Evolutionary conservation across 2,888 invertebrate genomes (phyloP), one percentile per base, ranked within the genome.

Genomic region (Lordiphosa andalusiaca): DNA sequence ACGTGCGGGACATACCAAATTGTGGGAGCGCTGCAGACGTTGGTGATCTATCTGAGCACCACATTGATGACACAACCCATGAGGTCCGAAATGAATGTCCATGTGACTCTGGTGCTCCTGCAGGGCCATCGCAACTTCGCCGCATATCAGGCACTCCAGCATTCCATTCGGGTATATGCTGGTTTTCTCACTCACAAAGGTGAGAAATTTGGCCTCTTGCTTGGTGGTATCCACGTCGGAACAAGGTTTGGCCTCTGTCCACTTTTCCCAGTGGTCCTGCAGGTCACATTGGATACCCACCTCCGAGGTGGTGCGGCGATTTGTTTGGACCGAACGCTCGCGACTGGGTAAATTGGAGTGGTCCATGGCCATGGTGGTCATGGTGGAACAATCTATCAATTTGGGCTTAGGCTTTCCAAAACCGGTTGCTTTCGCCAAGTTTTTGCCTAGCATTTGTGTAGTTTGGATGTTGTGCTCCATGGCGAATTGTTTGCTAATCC

Each of bases 81-180:
- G 35, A 0, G 86, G 77, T 0, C 82, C 82, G 46, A 47, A 75
- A 50, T 87, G 87, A 3, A 66, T 3, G 0, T 23, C 37, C 72
- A 88, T 67, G 40, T 87, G 88, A 0, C 35, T 50, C 5, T 59
- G 50, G 21, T 77, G 82, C 37, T 61, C 52, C 4, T 6, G 1
- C 23, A 46, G 23, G 0, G 53, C 53, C 1, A 41, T 58, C 4
- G 64, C 48, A 3, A 87, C 52, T 41, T 87, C 84, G 3, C 88
- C 86, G 25, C 88, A 88, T 0, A 71, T 1, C 25, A 62, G 53
- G 44, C 87, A 86, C 54, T 83, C 84, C 2, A 69, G 21, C 62
- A 71, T 75, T 1, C 68, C 77, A 30, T 83, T 86, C n/a, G 60
- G 55, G 16, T 72, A 71, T 12, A 54, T 53, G 10, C 41, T 39